These are phyloP conservation scores for Alitta virens DNA, from an alignment of 2,888 invertebrate genomes.

Conservation along the genomic window DNA sequence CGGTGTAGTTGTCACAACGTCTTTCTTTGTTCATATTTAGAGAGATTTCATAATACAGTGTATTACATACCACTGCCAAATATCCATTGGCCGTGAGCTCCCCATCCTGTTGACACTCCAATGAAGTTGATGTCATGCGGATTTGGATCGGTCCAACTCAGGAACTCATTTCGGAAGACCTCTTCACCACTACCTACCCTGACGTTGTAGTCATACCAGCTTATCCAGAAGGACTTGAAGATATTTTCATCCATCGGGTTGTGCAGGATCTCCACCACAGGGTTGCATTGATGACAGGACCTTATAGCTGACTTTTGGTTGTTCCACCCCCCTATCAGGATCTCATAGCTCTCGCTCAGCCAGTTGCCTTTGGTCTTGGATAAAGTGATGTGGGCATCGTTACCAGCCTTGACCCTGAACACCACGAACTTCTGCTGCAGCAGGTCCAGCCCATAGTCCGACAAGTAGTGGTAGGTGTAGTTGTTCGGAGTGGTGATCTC, in stretches of 20 bases:
- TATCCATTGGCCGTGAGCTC: conserved; percentile 35
- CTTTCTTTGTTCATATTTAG: not conserved
- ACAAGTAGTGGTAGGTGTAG: conserved; percentile 32
- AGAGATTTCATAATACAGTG: not conserved
- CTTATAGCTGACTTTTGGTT: conserved; percentile 68
- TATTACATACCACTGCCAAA: conserved; percentile 23
- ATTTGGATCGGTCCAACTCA: conserved; percentile 36
- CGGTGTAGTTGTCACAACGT: not conserved
- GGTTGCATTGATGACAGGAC: conserved; percentile 35
- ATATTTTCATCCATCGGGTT: conserved; percentile 30
- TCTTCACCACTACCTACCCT: conserved; percentile 32
- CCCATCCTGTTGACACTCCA: conserved; percentile 37
- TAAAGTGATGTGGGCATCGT: conserved; percentile 84
- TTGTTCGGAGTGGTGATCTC: conserved; percentile 27
- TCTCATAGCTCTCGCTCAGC: conserved; percentile 73
- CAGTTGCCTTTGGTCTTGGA: conserved; percentile 64
- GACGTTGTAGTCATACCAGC: conserved; percentile 29
- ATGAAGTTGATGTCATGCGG: conserved; percentile 37
- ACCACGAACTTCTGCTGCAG: conserved; percentile 28
- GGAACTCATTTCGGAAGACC: conserved; percentile 31
- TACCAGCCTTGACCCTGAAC: conserved; percentile 75
- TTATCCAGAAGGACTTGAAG: conserved; percentile 36
- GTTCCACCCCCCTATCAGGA: conserved; percentile 86
- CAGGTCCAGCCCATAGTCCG: conserved; percentile 28
- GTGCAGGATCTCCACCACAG: conserved; percentile 28